Percentiles rank a stretch among this genome's conserved stretches.
Conservation (phyloP, 2,797 vertebrate genomes). For the Manis javanica region DNA sequence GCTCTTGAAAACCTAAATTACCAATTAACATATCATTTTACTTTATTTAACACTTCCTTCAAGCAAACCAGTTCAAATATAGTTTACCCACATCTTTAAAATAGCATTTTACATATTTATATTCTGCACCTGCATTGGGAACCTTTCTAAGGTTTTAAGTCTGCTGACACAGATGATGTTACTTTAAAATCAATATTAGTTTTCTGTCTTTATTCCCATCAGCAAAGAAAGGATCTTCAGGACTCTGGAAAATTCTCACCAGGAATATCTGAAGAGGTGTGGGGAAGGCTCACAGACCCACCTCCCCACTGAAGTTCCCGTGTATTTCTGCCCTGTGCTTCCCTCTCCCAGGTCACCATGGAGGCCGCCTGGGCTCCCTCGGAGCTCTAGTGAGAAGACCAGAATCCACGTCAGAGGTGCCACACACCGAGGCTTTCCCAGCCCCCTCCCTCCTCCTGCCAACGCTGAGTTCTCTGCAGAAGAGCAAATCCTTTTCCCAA, state of each 20-base stretch:
- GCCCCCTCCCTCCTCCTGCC: neutral
- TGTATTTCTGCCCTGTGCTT: neutral
- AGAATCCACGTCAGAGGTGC: neutral
- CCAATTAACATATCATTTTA: conserved; percentile 59
- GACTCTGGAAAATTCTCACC: neutral
- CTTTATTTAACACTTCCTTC: conserved; percentile 55
- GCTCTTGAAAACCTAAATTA: conserved; percentile 48
- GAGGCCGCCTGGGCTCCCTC: neutral
- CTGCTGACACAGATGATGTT: neutral
- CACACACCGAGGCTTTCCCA: neutral
- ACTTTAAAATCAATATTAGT: neutral
- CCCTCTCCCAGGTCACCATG: neutral
- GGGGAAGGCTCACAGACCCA: neutral
- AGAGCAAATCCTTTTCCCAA: neutral
- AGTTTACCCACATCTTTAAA: neutral
- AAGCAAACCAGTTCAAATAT: conserved; percentile 7
- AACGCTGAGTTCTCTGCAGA: neutral
- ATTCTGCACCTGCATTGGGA: neutral
- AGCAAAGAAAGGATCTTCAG: neutral
- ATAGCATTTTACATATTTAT: neutral
- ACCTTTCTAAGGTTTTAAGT: no score
- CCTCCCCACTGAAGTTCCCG: fast-evolving
- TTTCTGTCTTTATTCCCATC: neutral
- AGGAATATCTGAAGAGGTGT: neutral
- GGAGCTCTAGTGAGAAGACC: neutral